Conservation (phyloP, 2,797 vertebrate species). For the Platyrinchus mystaceus region DNA sequence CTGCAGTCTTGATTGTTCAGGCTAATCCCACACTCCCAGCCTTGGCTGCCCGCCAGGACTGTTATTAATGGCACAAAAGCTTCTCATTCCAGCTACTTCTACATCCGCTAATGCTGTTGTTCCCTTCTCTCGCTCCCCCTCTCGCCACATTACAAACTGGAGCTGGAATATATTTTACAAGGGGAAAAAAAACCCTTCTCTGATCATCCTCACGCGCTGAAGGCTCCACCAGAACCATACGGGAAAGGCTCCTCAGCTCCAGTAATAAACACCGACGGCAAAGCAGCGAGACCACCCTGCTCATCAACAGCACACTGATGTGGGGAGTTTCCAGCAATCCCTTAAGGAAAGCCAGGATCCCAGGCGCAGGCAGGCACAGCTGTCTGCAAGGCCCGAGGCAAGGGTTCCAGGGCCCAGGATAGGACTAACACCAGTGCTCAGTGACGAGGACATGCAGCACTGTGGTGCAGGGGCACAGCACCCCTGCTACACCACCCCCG, state of each 20-base stretch:
- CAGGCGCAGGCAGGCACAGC: not conserved
- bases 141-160: conserved; percentile 30
- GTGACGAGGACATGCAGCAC: rapidly evolving
- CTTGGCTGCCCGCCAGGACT: conserved; percentile 83
- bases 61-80: conserved; percentile 91
- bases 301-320: not conserved
- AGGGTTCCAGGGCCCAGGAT: not conserved
- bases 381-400: not conserved
- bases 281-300: not conserved
- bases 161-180: conserved; percentile 20
- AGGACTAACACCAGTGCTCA: not conserved
- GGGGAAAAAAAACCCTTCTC: not conserved
- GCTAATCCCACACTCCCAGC: conserved; percentile 89
- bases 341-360: not conserved
- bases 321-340: not conserved
- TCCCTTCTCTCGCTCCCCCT: conserved; percentile 46
- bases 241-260: not conserved
- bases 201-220: not conserved
- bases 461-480: rapidly evolving
- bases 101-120: conserved; percentile 71
- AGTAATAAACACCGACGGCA: not conserved
- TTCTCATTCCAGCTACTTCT: conserved; percentile 83
- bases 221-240: not conserved
- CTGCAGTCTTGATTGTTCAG: conserved; percentile 89
- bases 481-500: not conserved